Base-by-base conservation (phyloP, 2,888 invertebrate genomes). In the Diogma glabrata region DNA sequence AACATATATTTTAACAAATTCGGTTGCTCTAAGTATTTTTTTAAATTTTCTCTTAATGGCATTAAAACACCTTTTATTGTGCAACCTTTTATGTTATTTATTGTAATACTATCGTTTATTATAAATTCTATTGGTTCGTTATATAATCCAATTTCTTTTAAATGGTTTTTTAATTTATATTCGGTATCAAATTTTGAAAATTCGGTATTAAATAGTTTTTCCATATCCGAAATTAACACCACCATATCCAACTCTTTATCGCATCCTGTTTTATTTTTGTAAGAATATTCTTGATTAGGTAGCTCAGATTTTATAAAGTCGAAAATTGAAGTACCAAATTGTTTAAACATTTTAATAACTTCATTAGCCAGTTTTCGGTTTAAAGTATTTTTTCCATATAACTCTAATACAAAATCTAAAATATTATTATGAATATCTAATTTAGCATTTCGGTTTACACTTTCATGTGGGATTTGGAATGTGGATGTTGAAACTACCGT, bases 151-250 rank as follows among this genome's bases (percentile, higher is more conserved):
- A 14, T 38, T 20, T 33, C 38, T n/a, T 5, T 38, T 8, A 49
- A 36, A 19, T 49, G 23, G 9, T 49, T 49, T 49, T 49, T 49
- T 12, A 49, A 38, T 38, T 49, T 49, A 38, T 22, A 49, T 49
- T 49, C 49, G n/a, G 49, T 36, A 22, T 49, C 22, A n/a, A n/a
- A n/a, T n/a, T n/a, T n/a, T n/a, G n/a, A n/a, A n/a, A n/a, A n/a
- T n/a, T n/a, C n/a, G n/a, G n/a, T n/a, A n/a, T n/a, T n/a, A n/a
- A n/a, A n/a, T n/a, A n/a, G n/a, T n/a, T n/a, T n/a, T n/a, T n/a
- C n/a, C n/a, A n/a, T n/a, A n/a, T n/a, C n/a, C n/a, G n/a, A n/a
- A n/a, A n/a, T n/a, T n/a, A n/a, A n/a, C n/a, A n/a, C n/a, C n/a
- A n/a, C n/a, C n/a, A n/a, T n/a, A n/a, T n/a, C n/a, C n/a, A n/a